Percentiles rank a stretch among this genome's conserved stretches.
Evolutionary conservation across 2,888 invertebrate genomes (phyloP).

Genomic region (Drosophila anceps): DNA sequence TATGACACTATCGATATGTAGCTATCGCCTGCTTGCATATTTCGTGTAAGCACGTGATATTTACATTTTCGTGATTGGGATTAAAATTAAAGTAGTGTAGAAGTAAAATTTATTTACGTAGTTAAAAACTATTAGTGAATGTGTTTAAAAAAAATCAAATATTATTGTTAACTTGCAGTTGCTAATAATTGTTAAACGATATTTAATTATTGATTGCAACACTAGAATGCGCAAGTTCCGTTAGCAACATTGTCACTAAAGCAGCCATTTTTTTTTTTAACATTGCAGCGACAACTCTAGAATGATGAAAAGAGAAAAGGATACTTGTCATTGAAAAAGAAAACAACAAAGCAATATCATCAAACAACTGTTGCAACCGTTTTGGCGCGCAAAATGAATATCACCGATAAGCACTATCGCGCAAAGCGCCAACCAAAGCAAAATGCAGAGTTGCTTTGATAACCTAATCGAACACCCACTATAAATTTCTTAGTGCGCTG

Average conservation of each 20-base stretch:
- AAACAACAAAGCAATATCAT: neutral
- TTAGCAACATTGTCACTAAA: no score
- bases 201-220: no score
- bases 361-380: neutral
- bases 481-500: slow-evolving; percentile 55
- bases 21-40: neutral
- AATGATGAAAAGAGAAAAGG: neutral
- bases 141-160: no score
- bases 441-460: slow-evolving; percentile 36
- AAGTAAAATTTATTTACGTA: neutral
- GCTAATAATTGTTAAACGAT: no score
- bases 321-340: neutral
- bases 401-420: slow-evolving; percentile 15
- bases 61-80: neutral
- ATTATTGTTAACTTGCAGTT: no score
- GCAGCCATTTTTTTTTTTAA: no score
- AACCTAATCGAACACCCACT: slow-evolving; percentile 7
- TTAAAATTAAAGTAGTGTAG: neutral
- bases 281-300: neutral
- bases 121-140: neutral
- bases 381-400: neutral
- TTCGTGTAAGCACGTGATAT: neutral
- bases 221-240: no score
- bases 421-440: neutral
- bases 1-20: neutral